A percentile compares a stretch with the other conserved stretches of the same genome.
These are phyloP conservation scores for Arion vulgaris DNA, from an alignment of 1,140 invertebrate species.

Conservation along the genomic window DNA sequence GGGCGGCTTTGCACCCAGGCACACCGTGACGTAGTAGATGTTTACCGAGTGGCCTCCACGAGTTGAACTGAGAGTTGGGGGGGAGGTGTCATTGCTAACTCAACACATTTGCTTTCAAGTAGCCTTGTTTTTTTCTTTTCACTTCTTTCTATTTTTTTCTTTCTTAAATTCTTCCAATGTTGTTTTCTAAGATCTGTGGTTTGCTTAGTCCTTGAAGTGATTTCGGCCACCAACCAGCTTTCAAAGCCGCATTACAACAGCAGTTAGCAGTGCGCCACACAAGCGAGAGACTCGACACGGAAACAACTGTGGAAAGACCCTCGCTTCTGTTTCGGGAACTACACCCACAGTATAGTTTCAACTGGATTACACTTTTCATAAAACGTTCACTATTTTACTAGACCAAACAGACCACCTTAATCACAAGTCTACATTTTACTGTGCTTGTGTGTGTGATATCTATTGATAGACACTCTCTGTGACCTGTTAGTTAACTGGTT, in stretches of 20 bases:
- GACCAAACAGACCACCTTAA: no score
- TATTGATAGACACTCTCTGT: no score
- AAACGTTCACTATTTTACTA: no score
- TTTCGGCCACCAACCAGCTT: background rate
- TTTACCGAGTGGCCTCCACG: background rate
- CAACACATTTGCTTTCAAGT: background rate
- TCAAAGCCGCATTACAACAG: background rate
- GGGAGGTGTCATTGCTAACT: background rate
- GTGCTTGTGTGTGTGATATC: no score
- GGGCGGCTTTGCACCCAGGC: slow-evolving; percentile 39
- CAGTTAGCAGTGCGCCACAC: background rate
- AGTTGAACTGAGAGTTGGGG: background rate
- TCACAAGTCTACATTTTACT: no score
- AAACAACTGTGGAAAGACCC: background rate
- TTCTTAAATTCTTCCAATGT: background rate
- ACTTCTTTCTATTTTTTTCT: background rate
- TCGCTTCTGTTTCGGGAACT: no score
- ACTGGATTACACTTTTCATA: no score
- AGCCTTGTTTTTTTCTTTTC: background rate
- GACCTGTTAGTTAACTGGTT: no score
- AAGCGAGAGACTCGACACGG: background rate
- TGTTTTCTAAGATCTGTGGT: background rate
- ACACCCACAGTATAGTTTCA: no score
- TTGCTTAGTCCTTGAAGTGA: background rate
- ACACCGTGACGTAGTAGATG: slow-evolving; percentile 27